Percentiles rank a stretch among this genome's conserved stretches.
phyloP scores from a whole-genome alignment of 2,888 invertebrate genomes.

The Opisthograptis luteolata region DNA sequence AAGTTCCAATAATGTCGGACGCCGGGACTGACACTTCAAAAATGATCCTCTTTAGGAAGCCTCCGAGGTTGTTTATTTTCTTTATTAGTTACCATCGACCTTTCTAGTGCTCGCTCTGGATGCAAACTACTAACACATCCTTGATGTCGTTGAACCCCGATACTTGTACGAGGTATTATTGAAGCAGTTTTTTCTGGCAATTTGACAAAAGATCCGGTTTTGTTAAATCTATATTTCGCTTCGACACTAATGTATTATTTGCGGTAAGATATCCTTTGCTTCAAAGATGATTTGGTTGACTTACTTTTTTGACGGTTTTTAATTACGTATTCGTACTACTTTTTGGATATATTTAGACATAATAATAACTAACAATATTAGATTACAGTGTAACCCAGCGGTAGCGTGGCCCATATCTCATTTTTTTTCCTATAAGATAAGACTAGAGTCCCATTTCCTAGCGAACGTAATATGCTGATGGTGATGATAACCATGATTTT shows the following conservation, averaged over 20 bases:
- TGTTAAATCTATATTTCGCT: constrained; percentile 21
- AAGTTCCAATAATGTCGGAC: constrained; percentile 44
- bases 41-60: constrained; percentile 48
- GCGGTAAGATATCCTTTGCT: constrained; percentile 12
- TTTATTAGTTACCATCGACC: constrained; percentile 40
- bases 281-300: constrained; percentile 5
- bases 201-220: constrained; percentile 33
- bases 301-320: no score
- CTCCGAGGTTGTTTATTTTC: constrained; percentile 45
- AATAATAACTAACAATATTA: no score
- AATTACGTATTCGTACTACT: no score
- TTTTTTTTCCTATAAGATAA: no score
- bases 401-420: no score
- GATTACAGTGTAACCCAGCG: no score
- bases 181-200: constrained; percentile 28
- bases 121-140: constrained; percentile 16
- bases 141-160: constrained; percentile 20
- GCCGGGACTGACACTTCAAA: constrained; percentile 51
- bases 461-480: no score
- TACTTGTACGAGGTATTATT: constrained; percentile 26
- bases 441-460: no score
- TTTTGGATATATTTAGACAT: no score
- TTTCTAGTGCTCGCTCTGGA: constrained; percentile 33
- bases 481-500: no score
- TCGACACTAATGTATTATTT: constrained; percentile 19